Base-by-base conservation (phyloP, 2,888 invertebrate species). In the Agrotis ipsilon region DNA sequence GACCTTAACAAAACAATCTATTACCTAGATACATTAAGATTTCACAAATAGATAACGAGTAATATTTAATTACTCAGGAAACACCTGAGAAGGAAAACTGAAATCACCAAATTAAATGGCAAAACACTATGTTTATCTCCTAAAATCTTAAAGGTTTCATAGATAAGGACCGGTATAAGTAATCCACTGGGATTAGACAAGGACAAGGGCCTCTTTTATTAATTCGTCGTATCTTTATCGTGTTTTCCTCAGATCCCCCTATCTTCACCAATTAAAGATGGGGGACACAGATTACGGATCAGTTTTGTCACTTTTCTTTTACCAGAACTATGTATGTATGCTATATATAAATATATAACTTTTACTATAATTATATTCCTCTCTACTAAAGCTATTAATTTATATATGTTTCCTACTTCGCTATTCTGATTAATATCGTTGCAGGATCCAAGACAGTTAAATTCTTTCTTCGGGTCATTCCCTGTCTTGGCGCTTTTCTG, bases 191-290 rank as follows among this genome's bases (percentile, higher is more conserved):
- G 48, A 57, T 52, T 21, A 48, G n/a, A 52, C 5, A 13, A 57
- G 18, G 13, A 52, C 7, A 13, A 57, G 18, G 13, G 43, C n/a
- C 43, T 59, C 45, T 11, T 19, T 27, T 43, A 45, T 58, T 54
- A 43, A 68, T 52, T 52, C 48, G 6, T 43, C 14, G 18, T 52
- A 59, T 43, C 16, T 52, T 48, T 21, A 39, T 51, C 49, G 9
- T 32, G 7, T 57, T 45, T 32, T 59, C 58, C 43, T 51, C 6
- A 65, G 75, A 74, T 55, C 27, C 27, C 32, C 32, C 32, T 9
- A 32, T 32, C 39, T 9, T 39, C 39, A 39, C 39, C 39, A 11
- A 39, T 39, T 39, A 39, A 9, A 11, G 39, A 39, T 54, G 43
- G 21, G 18, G 21, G 3, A 11, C 14, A 52, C 3, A 9, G 21